Evolutionary conservation across 1,140 invertebrate species (phyloP).

Genomic region (Formica selysi): DNA sequence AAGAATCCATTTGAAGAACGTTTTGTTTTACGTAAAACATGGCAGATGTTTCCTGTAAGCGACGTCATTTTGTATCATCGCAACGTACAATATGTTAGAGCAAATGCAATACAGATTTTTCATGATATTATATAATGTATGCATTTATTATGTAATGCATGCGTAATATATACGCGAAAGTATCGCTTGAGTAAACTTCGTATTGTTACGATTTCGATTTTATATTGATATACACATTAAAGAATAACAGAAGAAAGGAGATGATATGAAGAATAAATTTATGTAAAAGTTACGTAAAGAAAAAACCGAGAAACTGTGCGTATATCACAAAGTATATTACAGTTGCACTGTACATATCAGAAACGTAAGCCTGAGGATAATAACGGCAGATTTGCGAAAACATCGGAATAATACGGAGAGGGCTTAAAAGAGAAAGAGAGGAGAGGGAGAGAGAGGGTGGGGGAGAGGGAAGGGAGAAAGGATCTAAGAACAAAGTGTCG

Average conservation of each 20-base stretch:
- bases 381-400: slow-evolving; percentile 38
- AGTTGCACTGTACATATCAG: neutral
- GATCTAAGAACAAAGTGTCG: slow-evolving; percentile 52
- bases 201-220: slow-evolving; percentile 19
- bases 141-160: too few species aligned
- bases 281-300: slow-evolving; percentile 5
- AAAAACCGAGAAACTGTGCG: neutral
- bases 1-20: too few species aligned
- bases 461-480: neutral
- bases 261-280: slow-evolving; percentile 6
- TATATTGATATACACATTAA: neutral
- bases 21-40: too few species aligned
- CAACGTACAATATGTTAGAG: too few species aligned
- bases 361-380: neutral
- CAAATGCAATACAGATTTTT: too few species aligned
- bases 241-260: neutral
- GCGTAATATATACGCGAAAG: neutral
- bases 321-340: neutral
- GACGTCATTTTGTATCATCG: too few species aligned
- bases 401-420: neutral
- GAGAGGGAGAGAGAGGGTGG: neutral
- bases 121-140: too few species aligned
- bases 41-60: too few species aligned
- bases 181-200: neutral
- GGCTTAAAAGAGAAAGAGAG: neutral